Conservation (phyloP, 2,113 vertebrate genomes). For the Myocastor coypus region DNA sequence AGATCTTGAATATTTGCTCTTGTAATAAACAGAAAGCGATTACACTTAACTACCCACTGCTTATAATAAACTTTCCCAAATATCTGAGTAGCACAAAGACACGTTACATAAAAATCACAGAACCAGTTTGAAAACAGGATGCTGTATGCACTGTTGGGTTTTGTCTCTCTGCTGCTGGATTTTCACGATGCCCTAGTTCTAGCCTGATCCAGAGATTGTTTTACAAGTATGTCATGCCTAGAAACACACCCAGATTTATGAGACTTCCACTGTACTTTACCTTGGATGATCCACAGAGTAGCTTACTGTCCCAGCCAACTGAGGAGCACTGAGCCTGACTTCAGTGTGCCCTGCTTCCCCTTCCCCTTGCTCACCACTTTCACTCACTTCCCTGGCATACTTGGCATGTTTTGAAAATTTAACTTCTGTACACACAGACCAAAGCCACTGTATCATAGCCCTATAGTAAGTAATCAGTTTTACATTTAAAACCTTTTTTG, state of each 20-base stretch:
- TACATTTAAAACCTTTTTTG: conserved; percentile 5
- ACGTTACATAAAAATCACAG: not conserved
- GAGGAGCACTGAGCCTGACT: not conserved
- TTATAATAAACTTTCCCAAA: not conserved
- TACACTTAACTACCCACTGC: not conserved
- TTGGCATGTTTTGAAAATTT: not conserved
- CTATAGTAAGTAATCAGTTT: not conserved
- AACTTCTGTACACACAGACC: not conserved
- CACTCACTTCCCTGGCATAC: not conserved
- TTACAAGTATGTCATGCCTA: not conserved
- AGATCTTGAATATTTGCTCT: not conserved
- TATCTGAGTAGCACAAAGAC: not conserved
- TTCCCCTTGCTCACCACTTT: not conserved
- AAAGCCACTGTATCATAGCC: not conserved
- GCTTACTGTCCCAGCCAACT: not conserved
- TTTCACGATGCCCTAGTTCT: not conserved
- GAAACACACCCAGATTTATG: conserved; percentile 20
- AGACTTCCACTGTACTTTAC: not conserved
- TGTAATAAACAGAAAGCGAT: not conserved
- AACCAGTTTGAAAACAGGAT: not conserved
- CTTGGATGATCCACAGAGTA: not conserved
- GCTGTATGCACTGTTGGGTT: not conserved
- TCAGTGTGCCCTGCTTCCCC: not conserved
- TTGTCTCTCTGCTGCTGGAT: conserved; percentile 35
- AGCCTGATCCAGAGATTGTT: not conserved